phyloP scores from a whole-genome alignment of 2,113 vertebrate species.

The Percina caprodes region DNA sequence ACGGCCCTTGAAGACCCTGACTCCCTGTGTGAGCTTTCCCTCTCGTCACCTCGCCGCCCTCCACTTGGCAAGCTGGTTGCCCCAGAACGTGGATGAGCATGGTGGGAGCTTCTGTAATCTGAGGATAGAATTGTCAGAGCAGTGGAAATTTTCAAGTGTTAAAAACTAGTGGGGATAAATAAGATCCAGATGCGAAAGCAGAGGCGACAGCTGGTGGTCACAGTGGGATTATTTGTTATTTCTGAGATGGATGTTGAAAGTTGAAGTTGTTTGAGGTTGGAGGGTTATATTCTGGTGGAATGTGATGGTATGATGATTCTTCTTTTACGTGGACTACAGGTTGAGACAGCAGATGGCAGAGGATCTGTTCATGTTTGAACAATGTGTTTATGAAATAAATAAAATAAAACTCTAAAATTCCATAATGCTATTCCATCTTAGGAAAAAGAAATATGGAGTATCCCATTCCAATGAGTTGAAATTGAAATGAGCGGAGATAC shows the following conservation, averaged over 20 bases:
- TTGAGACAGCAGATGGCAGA: constrained; percentile 71
- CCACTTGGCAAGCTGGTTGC: constrained; percentile 83
- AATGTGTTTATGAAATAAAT: constrained; percentile 43
- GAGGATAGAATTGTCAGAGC: constrained; percentile 89
- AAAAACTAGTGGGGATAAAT: constrained; percentile 70
- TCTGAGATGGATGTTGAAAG: constrained; percentile 80
- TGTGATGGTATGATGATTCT: constrained; percentile 79
- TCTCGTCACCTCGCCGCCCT: constrained; percentile 89
- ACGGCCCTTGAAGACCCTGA: constrained; percentile 78
- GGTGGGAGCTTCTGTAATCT: constrained; percentile 95
- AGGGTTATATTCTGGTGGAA: constrained; percentile 78
- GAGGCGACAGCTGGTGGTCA: constrained; percentile 76
- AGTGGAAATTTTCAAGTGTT: constrained; percentile 83
- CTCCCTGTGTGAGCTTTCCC: constrained; percentile 87
- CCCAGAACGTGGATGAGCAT: constrained; percentile 87
- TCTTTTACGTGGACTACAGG: constrained; percentile 67
- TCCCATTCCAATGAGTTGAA: constrained; percentile 65
- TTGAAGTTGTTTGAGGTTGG: constrained; percentile 71
- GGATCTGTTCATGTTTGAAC: constrained; percentile 69
- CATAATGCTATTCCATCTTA: constrained; percentile 55
- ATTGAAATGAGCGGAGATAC: constrained; percentile 72
- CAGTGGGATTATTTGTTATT: constrained; percentile 72
- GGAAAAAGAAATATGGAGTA: constrained; percentile 58
- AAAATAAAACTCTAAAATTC: constrained; percentile 44
- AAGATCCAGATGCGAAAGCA: constrained; percentile 82